phyloP scores from a whole-genome alignment of 2,888 invertebrate species.

The Hylaea fasciaria region DNA sequence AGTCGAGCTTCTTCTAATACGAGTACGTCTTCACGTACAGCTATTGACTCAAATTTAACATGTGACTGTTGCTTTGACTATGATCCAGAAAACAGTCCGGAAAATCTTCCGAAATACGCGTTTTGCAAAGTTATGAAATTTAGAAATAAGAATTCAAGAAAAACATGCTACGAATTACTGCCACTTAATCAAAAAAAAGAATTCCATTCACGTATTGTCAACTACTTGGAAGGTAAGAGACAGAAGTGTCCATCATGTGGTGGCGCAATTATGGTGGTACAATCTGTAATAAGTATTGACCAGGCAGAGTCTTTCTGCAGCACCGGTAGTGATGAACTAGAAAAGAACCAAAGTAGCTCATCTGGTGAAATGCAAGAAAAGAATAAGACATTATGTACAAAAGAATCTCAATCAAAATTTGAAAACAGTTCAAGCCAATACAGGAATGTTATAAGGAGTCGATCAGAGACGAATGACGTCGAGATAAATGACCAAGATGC shows the following conservation, averaged over 20 bases:
- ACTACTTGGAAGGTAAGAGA: constrained; percentile 77
- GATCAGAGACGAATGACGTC: constrained; percentile 3
- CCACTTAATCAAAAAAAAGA: constrained; percentile 83
- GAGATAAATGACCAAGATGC: constrained; percentile 9
- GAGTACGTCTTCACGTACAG: constrained; percentile 43
- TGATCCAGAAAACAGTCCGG: constrained; percentile 56
- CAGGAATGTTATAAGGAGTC: constrained; percentile 13
- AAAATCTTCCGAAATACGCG: constrained; percentile 80
- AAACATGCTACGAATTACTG: constrained; percentile 82
- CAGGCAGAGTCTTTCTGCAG: constrained; percentile 22
- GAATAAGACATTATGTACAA: constrained; percentile 1
- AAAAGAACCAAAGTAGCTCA: constrained; percentile 6
- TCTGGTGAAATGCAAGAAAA: constrained; percentile 20
- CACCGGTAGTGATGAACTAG: background rate
- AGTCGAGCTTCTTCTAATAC: constrained; percentile 46
- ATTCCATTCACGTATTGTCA: constrained; percentile 81
- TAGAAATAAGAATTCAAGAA: constrained; percentile 77
- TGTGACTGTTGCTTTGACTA: constrained; percentile 75
- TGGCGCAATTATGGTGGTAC: constrained; percentile 67
- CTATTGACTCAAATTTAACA: constrained; percentile 45
- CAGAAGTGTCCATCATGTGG: constrained; percentile 82
- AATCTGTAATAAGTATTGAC: constrained; percentile 49
- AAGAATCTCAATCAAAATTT: background rate
- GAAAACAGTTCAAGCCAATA: constrained; percentile 8
- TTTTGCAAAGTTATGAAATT: constrained; percentile 85